Conservation (phyloP, 2,888 invertebrate species). For the Cryptocephalus moraei region DNA sequence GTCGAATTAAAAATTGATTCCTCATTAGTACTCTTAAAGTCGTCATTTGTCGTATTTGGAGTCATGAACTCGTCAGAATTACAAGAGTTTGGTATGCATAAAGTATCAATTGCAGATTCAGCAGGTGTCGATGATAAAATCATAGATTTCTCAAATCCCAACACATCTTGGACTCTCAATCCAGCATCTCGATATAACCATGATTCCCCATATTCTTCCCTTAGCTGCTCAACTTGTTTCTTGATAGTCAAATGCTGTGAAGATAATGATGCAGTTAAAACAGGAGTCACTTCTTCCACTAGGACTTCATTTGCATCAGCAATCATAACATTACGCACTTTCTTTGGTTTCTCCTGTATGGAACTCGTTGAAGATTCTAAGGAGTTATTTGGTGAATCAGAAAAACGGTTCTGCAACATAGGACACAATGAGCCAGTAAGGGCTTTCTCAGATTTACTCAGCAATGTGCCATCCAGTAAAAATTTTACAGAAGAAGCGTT, state of each 20-base stretch:
- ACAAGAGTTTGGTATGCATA: constrained; percentile 2
- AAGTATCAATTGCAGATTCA: constrained; percentile 6
- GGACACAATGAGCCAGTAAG: constrained; percentile 38
- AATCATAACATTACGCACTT: constrained; percentile 37
- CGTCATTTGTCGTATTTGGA: not conserved
- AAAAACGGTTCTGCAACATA: constrained; percentile 10
- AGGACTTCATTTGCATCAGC: constrained; percentile 33
- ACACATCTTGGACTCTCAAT: constrained; percentile 43
- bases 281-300: constrained; percentile 27
- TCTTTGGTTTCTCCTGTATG: constrained; percentile 25
- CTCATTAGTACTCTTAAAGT: constrained; percentile 8
- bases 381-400: constrained; percentile 9
- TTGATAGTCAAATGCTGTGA: constrained; percentile 19
- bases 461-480: constrained; percentile 42
- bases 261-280: constrained; percentile 19
- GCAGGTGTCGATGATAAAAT: constrained; percentile 16
- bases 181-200: constrained; percentile 43
- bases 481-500: constrained; percentile 43
- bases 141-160: constrained; percentile 39
- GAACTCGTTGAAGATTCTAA: constrained; percentile 14
- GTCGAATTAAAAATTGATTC: constrained; percentile 5
- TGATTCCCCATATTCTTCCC: constrained; percentile 48
- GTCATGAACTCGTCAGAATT: constrained; percentile 1
- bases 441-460: constrained; percentile 45
- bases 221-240: constrained; percentile 41